Evolutionary conservation across 1,140 invertebrate species (phyloP).

Genomic region (Aricia agestis): DNA sequence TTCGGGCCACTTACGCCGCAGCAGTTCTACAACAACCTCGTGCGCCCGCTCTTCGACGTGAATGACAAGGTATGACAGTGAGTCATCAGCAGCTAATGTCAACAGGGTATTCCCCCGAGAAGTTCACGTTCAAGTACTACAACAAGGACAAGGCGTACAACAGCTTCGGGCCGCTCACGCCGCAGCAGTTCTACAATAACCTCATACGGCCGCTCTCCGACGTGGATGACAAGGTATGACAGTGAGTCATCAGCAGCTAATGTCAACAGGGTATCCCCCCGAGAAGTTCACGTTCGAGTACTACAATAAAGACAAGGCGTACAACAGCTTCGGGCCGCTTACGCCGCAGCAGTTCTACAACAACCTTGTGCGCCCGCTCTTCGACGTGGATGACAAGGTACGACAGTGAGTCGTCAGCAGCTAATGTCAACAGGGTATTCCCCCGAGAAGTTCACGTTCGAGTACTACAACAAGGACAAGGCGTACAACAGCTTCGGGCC

Average conservation of each 20-base stretch:
- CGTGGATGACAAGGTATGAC: conserved; percentile 90
- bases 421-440: conserved; percentile 76
- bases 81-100: too few species aligned
- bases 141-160: conserved; percentile 89
- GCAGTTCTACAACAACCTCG: conserved; percentile 88
- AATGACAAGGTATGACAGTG: conserved; percentile 91
- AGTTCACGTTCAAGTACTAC: conserved; percentile 91
- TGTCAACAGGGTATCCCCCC: conserved; percentile 89
- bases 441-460: conserved; percentile 89
- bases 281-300: conserved; percentile 90
- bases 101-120: too few species aligned
- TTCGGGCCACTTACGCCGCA: conserved; percentile 86
- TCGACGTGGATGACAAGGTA: conserved; percentile 90
- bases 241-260: too few species aligned
- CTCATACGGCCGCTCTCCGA: conserved; percentile 88
- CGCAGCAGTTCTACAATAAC: conserved; percentile 87
- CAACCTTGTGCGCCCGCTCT: conserved; percentile 85
- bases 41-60: conserved; percentile 88
- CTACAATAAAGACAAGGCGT: conserved; percentile 90
- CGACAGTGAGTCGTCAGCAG: too few species aligned
- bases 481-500: conserved; percentile 85
- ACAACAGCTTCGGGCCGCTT: conserved; percentile 85
- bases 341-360: conserved; percentile 89
- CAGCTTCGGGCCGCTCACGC: conserved; percentile 84
- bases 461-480: conserved; percentile 93